These are phyloP conservation scores for Dasyurus viverrinus DNA, from an alignment of 2,113 vertebrate genomes.

Conservation along the genomic window DNA sequence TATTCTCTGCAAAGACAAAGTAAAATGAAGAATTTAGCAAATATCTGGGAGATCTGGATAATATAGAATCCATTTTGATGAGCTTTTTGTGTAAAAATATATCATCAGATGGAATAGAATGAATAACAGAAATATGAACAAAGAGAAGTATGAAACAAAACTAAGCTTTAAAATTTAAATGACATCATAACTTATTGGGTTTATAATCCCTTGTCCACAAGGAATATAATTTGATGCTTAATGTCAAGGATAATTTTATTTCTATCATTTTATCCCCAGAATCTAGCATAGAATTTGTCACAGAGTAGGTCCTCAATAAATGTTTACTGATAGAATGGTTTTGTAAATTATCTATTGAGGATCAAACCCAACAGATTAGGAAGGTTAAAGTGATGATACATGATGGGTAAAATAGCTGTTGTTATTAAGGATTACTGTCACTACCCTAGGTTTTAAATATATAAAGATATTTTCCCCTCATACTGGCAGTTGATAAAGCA, in stretches of 20 bases:
- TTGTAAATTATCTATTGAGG: background rate
- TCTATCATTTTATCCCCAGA: background rate
- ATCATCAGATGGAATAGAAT: background rate
- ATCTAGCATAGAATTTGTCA: background rate
- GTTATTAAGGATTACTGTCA: background rate
- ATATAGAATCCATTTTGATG: rapidly evolving
- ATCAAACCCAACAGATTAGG: background rate
- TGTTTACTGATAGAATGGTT: background rate
- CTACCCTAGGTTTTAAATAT: background rate
- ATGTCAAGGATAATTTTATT: background rate
- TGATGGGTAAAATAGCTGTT: background rate
- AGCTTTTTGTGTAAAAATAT: background rate
- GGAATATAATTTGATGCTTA: background rate
- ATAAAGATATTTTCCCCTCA: background rate
- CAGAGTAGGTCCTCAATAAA: background rate
- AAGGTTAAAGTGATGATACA: background rate
- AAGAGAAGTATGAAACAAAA: background rate
- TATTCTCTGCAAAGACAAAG: background rate
- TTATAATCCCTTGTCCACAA: background rate
- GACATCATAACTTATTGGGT: background rate
- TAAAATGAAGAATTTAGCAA: rapidly evolving
- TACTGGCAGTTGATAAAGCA: background rate
- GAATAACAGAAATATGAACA: background rate
- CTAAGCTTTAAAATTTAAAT: background rate
- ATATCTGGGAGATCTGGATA: rapidly evolving